A percentile compares a stretch with the other conserved stretches of the same genome.
phyloP scores from a whole-genome alignment of 2,113 vertebrate species.

The Lagopus leucura region DNA sequence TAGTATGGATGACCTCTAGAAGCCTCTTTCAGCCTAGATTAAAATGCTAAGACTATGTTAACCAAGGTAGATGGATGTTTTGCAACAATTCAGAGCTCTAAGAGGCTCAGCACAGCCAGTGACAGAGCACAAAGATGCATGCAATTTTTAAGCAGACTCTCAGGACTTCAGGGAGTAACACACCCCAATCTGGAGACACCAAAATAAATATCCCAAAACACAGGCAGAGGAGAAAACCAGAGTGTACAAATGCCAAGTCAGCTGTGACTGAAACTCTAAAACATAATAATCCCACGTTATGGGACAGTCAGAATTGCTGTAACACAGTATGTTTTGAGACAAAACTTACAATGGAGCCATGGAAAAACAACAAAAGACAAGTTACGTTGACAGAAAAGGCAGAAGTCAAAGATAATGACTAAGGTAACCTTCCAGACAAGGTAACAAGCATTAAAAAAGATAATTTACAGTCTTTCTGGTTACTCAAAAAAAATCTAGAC shows the following conservation, averaged over 20 bases:
- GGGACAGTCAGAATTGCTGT: background rate
- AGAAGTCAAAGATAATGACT: background rate
- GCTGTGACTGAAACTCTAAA: background rate
- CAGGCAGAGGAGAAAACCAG: background rate
- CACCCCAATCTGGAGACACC: background rate
- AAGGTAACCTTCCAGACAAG: background rate
- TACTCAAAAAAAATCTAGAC: background rate
- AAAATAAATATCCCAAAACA: background rate
- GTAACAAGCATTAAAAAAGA: background rate
- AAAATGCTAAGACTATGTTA: background rate
- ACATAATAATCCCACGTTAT: background rate
- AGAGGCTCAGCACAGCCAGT: background rate
- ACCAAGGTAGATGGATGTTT: background rate
- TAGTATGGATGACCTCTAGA: background rate
- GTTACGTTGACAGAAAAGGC: background rate
- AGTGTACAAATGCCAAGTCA: background rate
- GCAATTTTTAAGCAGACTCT: background rate
- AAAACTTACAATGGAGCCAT: background rate
- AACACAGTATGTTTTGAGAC: background rate
- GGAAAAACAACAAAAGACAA: background rate
- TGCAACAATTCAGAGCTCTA: background rate
- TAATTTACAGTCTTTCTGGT: background rate
- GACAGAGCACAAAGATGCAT: background rate
- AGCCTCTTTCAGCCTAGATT: background rate
- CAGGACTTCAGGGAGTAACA: background rate